Evolutionary conservation across 2,797 vertebrate species (phyloP).

Genomic region (Stomatorhinus walkeri): DNA sequence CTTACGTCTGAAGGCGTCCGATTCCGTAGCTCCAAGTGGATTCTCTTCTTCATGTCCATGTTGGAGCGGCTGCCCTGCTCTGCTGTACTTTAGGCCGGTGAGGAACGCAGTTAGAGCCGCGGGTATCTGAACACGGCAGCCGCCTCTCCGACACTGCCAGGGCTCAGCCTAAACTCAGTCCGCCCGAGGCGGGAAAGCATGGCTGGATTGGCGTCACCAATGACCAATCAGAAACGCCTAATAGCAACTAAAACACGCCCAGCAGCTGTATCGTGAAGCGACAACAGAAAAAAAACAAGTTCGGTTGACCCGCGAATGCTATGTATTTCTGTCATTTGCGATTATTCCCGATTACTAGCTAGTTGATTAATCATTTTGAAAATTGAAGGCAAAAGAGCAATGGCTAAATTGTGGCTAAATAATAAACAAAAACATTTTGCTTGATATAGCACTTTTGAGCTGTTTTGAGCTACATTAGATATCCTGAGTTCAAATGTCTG

Average conservation of each 20-base stretch:
- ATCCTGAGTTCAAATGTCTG: not conserved
- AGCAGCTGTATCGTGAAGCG: not conserved
- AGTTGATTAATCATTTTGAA: not conserved
- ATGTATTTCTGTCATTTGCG: not conserved
- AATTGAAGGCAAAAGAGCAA: not conserved
- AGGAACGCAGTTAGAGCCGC: constrained; percentile 55
- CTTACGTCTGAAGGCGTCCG: constrained; percentile 91
- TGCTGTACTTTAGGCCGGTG: constrained; percentile 39
- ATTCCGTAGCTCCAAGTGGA: constrained; percentile 95
- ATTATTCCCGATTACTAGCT: not conserved
- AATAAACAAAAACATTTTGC: not conserved
- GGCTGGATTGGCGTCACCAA: constrained; percentile 65
- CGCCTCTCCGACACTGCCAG: constrained; percentile 77
- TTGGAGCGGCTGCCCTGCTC: constrained; percentile 42
- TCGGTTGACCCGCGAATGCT: not conserved
- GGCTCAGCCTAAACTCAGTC: constrained; percentile 87
- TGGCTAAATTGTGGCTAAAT: not conserved
- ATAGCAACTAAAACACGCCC: not conserved
- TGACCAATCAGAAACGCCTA: constrained; percentile 51
- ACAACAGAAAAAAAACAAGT: not conserved
- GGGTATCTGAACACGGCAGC: constrained; percentile 71
- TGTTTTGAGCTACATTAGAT: not conserved
- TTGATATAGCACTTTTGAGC: not conserved
- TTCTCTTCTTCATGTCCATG: constrained; percentile 97
- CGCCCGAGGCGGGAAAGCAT: constrained; percentile 70